Evolutionary conservation across 2,888 invertebrate species (phyloP), one percentile per base, ranked within the genome.

Genomic region (Zeuzera pyrina): DNA sequence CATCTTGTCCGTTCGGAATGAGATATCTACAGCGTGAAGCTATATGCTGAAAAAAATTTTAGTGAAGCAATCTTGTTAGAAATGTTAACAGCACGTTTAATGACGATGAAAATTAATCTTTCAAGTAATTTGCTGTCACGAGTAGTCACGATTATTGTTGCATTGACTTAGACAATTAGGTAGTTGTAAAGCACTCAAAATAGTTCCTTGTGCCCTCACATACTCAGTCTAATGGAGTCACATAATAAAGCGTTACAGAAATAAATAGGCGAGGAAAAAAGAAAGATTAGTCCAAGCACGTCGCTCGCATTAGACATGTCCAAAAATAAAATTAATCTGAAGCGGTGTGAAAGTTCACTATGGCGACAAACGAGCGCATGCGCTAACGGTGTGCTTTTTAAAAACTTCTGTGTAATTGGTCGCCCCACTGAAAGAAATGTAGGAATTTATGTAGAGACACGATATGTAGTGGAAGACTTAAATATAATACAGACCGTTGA

Each of bases 311-410:
- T 74, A 71, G 60, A 47, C 39, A 51, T 39, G 54, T 46, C 65
- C 63, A 65, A 77, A 78, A 78, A 77, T 79, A 73, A 76, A 71
- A 74, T 70, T 71, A 73, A 76, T 77, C 59, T 64, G 59, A n/a
- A 56, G 39, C 47, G 55, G 69, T 72, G 79, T 78, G 68, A 77
- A 73, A 77, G 74, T 81, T 74, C 73, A 76, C 56, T 62, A 57
- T 57, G 58, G 57, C 63, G 70, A 71, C 65, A 70, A 71, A 67
- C 52, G 54, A 63, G 48, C 40, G 57, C 56, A 50, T 56, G 57
- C 55, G 55, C 51, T n/a, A 53, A 56, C 53, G 31, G 29, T 47
- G 36, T 43, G 46, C 50, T 55, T 63, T n/a, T 65, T 62, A 49
- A 68, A 64, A 59, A 60, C 58, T 61, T 57, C 52, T 50, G 50